A percentile compares a stretch with the other conserved stretches of the same genome.
phyloP scores from a whole-genome alignment of 2,113 vertebrate species.

The Bucco capensis region DNA sequence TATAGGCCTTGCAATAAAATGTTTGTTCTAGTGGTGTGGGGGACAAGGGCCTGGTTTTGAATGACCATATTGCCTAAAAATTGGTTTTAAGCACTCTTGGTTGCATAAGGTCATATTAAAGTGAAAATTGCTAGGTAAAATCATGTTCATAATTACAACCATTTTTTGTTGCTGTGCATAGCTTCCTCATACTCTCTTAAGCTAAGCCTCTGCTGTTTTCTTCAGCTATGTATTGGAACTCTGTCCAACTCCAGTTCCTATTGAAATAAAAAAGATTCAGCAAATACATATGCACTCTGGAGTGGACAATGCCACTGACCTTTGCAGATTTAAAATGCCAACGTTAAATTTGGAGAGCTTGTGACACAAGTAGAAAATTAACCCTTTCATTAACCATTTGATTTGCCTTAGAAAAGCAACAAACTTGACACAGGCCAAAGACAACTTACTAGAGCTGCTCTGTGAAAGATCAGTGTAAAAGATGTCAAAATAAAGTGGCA shows the following conservation, averaged over 20 bases:
- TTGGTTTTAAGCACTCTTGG: not conserved
- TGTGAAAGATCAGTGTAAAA: not conserved
- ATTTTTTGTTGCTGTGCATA: not conserved
- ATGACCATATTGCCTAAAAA: not conserved
- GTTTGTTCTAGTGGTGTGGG: not conserved
- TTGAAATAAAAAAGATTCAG: not conserved
- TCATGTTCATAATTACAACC: not conserved
- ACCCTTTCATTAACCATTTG: not conserved
- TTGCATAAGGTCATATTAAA: not conserved
- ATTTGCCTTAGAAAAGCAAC: not conserved
- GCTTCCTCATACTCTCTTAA: not conserved
- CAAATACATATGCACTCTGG: not conserved
- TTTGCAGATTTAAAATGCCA: not conserved
- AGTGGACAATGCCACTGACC: not conserved
- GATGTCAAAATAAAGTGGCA: not conserved
- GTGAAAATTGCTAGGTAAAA: not conserved
- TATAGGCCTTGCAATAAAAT: not conserved
- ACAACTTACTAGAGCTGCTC: not conserved
- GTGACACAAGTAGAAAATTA: not conserved
- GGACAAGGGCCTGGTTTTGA: not conserved
- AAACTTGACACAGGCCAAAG: not conserved
- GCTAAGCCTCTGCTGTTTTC: not conserved
- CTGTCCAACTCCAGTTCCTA: not conserved
- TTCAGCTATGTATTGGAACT: not conserved
- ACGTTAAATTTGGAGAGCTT: not conserved